A percentile compares a stretch with the other conserved stretches of the same genome.
Conservation (phyloP, 2,888 invertebrate genomes). For the Oscheius sp. region DNA sequence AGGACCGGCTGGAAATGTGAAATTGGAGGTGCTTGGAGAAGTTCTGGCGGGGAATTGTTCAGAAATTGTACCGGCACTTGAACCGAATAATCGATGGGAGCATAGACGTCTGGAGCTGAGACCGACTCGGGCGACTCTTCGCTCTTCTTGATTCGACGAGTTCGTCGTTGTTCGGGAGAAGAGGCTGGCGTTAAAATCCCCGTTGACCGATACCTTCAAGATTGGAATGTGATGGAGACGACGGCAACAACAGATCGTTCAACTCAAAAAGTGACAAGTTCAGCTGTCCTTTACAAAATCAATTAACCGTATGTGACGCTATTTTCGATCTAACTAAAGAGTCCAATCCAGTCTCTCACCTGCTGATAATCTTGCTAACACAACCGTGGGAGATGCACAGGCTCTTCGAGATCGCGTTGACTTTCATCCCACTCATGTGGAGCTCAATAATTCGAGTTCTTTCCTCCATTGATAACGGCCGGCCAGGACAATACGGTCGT, state of each 20-base stretch:
- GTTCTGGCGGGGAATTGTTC: background rate
- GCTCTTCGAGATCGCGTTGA: constrained; percentile 67
- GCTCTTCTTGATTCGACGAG: constrained; percentile 16
- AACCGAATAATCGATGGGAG: background rate
- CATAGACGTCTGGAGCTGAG: background rate
- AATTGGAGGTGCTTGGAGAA: background rate
- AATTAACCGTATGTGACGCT: background rate
- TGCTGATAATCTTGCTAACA: constrained; percentile 67
- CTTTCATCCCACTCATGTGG: constrained; percentile 66
- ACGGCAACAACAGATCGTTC: background rate
- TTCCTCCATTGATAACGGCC: constrained; percentile 68
- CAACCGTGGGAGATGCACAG: constrained; percentile 69
- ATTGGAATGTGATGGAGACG: background rate
- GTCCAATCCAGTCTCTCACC: constrained; percentile 38
- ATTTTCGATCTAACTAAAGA: background rate
- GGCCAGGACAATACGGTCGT: constrained; percentile 66
- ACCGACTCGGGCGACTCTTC: constrained; percentile 13
- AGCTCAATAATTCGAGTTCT: constrained; percentile 62
- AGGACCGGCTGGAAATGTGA: background rate
- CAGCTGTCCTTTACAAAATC: background rate
- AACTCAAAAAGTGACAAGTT: background rate
- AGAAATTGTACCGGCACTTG: background rate
- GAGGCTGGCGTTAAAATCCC: constrained; percentile 66
- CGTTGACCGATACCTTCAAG: constrained; percentile 65
- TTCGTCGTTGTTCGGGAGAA: constrained; percentile 61